Conservation (phyloP, 2,113 vertebrate genomes). For the Kryptolebias marmoratus region DNA sequence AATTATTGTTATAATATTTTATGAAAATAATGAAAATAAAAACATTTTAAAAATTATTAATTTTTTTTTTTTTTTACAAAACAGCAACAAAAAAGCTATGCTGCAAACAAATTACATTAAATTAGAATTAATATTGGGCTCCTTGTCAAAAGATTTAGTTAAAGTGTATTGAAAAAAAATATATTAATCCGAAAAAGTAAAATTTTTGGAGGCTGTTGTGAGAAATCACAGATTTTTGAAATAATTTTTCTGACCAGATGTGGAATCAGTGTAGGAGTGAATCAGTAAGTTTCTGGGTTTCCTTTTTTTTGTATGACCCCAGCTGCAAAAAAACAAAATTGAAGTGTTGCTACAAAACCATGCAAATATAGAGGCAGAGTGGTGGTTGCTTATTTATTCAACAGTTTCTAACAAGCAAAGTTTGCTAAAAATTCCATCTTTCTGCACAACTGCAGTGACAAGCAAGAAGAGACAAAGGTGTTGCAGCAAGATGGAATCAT, state of each 20-base stretch:
- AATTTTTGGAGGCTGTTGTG: background rate
- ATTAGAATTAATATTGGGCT: too few relatives aligned
- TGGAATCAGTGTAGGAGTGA: slow-evolving; percentile 16
- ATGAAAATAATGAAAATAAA: too few relatives aligned
- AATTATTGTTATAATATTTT: too few relatives aligned
- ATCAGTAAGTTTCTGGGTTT: slow-evolving; percentile 33
- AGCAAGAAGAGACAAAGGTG: slow-evolving; percentile 19
- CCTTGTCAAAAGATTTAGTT: background rate
- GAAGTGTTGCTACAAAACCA: slow-evolving; percentile 30
- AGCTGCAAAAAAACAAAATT: slow-evolving; percentile 22
- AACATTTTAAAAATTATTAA: too few relatives aligned
- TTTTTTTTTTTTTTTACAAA: background rate
- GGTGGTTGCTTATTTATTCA: slow-evolving; percentile 32
- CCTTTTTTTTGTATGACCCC: slow-evolving; percentile 20
- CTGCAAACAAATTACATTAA: background rate
- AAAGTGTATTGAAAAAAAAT: slow-evolving; percentile 4
- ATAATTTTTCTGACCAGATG: slow-evolving; percentile 7
- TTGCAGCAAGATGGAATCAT: background rate
- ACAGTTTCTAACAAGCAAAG: slow-evolving; percentile 50
- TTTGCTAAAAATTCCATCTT: slow-evolving; percentile 42
- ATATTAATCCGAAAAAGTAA: background rate
- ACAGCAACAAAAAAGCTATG: background rate
- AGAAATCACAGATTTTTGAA: slow-evolving; percentile 2
- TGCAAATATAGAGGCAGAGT: slow-evolving; percentile 27
- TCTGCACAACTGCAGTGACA: slow-evolving; percentile 12